Evolutionary conservation across 2,888 invertebrate genomes (phyloP), one percentile per base, ranked within the genome.

Genomic region (Calliphora vomitoria): DNA sequence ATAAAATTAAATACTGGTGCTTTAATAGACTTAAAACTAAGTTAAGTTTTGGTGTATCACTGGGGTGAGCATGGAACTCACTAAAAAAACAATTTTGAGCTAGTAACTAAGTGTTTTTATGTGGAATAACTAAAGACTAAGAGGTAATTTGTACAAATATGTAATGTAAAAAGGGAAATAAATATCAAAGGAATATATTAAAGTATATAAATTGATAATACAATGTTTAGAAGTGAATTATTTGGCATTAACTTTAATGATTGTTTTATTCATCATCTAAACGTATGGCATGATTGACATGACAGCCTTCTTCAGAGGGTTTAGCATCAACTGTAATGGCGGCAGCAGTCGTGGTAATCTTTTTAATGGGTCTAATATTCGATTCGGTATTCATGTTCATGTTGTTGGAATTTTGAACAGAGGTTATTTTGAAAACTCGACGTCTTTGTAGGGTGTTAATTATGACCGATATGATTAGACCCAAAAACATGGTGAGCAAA

Each of bases 391-490:
- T 85, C 74, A 84, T 20, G 31, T 81, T 84, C 11, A 88, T 75
- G 41, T 80, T 90, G 58, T 90, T 90, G 50, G 89, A 90, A 1
- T 78, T 80, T 38, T 90, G 90, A 10, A 88, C 86, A 5, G 92
- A 89, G 50, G 89, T 93, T 53, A 93, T 92, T 79, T 91, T 91
- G 2, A 92, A 85, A 0, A 93, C 90, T 71, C 91, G 92, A 31
- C 90, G 91, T 18, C 91, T 91, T 84, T 93, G 92, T 35, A 93
- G 82, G 5, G 96, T 89, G 84, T 93, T 92, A 35, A 92, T 96
- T 25, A 95, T 90, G 38, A 96, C 94, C n/a, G 98, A 98, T 53
- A 96, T 96, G 3, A 95, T 79, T 62, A 97, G 93, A 0, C 98
- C 98, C 13, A 97, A 94, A 13, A 97, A 90, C 35, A 98, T 93